Base-by-base conservation (phyloP, 2,888 invertebrate species). In the Dryomyza anilis region DNA sequence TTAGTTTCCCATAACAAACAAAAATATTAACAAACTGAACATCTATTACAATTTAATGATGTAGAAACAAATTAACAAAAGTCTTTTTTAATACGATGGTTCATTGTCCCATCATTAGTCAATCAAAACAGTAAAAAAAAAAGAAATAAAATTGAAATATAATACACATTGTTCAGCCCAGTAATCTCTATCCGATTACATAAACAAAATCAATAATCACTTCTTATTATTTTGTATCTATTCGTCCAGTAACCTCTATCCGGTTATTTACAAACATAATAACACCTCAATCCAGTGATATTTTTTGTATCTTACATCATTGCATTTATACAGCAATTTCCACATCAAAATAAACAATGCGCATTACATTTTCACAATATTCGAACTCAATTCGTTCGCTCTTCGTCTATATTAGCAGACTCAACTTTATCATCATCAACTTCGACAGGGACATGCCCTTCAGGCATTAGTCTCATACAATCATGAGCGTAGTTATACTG, bases 381-480 rank as follows among this genome's bases (percentile, higher is more conserved):
- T 12, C 12, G 12, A 33, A 33, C 33, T 33, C 33, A 33, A 33
- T 33, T 33, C 6, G 43, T 43, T 43, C n/a, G 43, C 43, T 43
- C n/a, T 43, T 12, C 43, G n/a, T 43, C 8, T 5, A 43, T 43
- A 43, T 12, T n/a, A 43, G 16, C 16, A 7, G n/a, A 43, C 16
- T 43, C 43, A n/a, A 43, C 8, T 23, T 7, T 50, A 25, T 50
- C 50, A 50, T 50, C 46, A 46, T 46, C 46, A 50, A 25, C 14
- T 23, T 50, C 27, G 19, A 19, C 25, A 50, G 50, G 50, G 50
- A 50, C 50, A 23, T 50, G 50, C 21, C 50, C 50, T 50, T 50
- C 50, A 50, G 50, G 50, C 25, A 50, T 50, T 23, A 5, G 23
- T 5, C 50, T 7, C 50, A 50, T 25, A n/a, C 50, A 21, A 46